phyloP scores from a whole-genome alignment of 2,113 vertebrate species.

The Cochlearius cochlearius region DNA sequence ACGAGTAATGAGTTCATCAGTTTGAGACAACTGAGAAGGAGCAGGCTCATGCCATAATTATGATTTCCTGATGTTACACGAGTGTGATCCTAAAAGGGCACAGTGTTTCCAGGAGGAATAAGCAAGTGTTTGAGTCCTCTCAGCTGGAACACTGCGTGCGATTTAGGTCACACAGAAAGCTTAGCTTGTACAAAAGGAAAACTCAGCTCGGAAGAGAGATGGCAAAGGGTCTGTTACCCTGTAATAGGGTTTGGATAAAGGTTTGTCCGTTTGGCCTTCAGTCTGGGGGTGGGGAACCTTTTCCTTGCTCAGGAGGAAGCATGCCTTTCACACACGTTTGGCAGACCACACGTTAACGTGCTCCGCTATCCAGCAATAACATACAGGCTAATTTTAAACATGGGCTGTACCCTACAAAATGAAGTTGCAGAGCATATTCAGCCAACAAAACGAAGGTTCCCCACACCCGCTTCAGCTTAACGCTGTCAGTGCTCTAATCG shows the following conservation, averaged over 20 bases:
- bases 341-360: neutral
- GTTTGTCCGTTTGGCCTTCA: neutral
- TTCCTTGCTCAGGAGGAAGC: neutral
- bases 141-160: neutral
- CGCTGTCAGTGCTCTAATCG: neutral
- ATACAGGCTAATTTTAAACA: neutral
- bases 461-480: constrained; percentile 3
- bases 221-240: neutral
- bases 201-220: neutral
- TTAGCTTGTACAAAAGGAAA: neutral
- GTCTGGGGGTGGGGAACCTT: neutral
- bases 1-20: neutral
- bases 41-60: neutral
- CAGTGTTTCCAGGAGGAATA: neutral
- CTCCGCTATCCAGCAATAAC: constrained; percentile 7
- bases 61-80: neutral
- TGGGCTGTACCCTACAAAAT: neutral
- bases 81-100: neutral
- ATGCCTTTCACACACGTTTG: neutral
- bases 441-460: neutral
- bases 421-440: neutral
- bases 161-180: neutral
- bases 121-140: neutral
- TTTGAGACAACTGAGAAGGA: neutral
- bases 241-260: neutral